Evolutionary conservation across 2,113 vertebrate genomes (phyloP).

Genomic region (Pedionomus torquatus): DNA sequence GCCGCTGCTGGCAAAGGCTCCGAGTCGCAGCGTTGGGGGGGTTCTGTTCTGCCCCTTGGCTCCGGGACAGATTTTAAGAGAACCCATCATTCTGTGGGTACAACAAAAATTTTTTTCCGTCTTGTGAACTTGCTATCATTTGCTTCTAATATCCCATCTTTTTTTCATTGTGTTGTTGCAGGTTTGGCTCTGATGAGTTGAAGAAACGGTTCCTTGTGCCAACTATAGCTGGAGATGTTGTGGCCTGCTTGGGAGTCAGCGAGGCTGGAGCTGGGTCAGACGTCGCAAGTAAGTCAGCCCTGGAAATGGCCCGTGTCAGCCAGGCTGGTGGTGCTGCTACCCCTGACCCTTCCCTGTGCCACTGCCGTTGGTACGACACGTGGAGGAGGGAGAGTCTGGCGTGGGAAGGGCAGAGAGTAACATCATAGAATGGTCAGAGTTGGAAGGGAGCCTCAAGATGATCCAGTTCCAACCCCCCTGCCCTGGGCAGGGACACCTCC

Average conservation of each 20-base stretch:
- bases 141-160: background rate
- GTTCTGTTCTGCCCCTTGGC: background rate
- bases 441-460: no score
- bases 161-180: conserved; percentile 50
- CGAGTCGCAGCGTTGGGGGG: background rate
- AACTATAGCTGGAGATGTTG: conserved; percentile 80
- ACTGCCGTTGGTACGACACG: background rate
- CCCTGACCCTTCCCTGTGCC: background rate
- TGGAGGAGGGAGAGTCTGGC: background rate
- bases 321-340: background rate
- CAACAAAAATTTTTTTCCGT: background rate
- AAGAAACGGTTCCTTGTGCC: conserved; percentile 83
- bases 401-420: background rate
- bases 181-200: conserved; percentile 83
- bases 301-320: background rate
- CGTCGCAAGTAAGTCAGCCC: conserved; percentile 80
- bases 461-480: no score
- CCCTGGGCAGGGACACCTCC: no score
- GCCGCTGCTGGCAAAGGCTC: background rate
- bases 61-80: background rate
- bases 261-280: conserved; percentile 85
- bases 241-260: conserved; percentile 84
- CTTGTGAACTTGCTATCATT: background rate
- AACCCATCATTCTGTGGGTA: background rate
- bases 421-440: no score